Conservation (phyloP, 2,113 vertebrate species). For the Lagopus leucura region DNA sequence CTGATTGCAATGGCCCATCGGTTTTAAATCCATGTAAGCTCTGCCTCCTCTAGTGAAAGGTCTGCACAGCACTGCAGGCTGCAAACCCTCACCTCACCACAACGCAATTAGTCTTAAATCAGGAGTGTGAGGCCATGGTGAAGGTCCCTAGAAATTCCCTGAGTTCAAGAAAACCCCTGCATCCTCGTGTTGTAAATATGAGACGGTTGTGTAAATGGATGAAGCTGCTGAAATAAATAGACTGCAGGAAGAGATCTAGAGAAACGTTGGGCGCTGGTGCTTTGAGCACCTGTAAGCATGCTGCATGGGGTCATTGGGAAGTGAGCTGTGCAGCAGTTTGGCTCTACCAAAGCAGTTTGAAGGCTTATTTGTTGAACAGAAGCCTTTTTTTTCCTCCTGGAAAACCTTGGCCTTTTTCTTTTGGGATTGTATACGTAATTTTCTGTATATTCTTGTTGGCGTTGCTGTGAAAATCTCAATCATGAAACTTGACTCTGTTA, state of each 20-base stretch:
- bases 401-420: not conserved
- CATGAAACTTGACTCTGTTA: not conserved
- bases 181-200: not conserved
- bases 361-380: not conserved
- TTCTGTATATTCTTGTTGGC: not conserved
- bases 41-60: not conserved
- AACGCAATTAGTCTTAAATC: not conserved
- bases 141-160: not conserved
- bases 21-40: not conserved
- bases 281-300: not conserved
- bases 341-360: not conserved
- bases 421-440: not conserved
- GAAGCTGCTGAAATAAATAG: not conserved
- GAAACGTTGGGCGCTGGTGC: not conserved
- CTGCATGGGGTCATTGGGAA: not conserved
- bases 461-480: not conserved
- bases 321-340: not conserved
- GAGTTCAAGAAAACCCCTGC: not conserved
- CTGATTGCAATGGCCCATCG: not conserved
- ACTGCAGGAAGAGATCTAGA: fast-evolving
- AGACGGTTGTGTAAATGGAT: not conserved
- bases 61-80: fast-evolving
- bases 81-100: not conserved
- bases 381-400: not conserved
- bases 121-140: not conserved